Conservation (phyloP, 2,113 vertebrate genomes). For the Chaetorhynchus papuensis region DNA sequence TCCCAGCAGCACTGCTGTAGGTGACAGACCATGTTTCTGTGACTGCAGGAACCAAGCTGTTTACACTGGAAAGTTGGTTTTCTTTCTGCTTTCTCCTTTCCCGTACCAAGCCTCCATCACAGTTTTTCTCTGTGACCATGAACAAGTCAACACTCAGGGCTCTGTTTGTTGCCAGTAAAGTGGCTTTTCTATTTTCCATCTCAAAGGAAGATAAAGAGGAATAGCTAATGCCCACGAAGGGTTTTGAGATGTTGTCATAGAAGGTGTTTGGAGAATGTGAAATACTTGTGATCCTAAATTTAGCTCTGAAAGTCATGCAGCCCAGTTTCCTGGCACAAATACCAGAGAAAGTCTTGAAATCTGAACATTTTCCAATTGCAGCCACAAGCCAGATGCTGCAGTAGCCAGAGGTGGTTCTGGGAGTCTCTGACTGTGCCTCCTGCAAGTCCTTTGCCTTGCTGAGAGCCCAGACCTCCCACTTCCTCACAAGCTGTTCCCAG, state of each 20-base stretch:
- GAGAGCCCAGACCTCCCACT: not conserved
- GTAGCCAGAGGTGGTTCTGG: not conserved
- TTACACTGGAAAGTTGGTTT: not conserved
- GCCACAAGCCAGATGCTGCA: not conserved
- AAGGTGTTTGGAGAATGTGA: not conserved
- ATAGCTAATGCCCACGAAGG: not conserved
- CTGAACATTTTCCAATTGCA: not conserved
- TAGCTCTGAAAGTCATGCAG: slow-evolving; percentile 22
- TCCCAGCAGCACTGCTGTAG: not conserved
- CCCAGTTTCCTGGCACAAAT: slow-evolving; percentile 44
- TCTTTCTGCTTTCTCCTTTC: not conserved
- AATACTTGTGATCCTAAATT: slow-evolving; percentile 42
- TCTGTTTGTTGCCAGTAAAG: not conserved
- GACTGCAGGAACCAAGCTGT: not conserved
- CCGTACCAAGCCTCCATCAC: not conserved
- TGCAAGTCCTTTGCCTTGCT: accelerated
- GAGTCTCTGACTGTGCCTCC: not conserved
- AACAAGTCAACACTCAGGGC: not conserved
- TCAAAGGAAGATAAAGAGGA: slow-evolving; percentile 1
- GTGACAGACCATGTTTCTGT: not conserved
- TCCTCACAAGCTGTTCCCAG: not conserved
- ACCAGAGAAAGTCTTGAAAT: slow-evolving; percentile 28
- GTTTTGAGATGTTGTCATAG: slow-evolving; percentile 6
- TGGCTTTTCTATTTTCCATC: not conserved
- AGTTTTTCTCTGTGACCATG: not conserved